A percentile compares a stretch with the other conserved stretches of the same genome.
Evolutionary conservation across 2,888 invertebrate species (phyloP).

Genomic region (Drosophila nigritarsus): DNA sequence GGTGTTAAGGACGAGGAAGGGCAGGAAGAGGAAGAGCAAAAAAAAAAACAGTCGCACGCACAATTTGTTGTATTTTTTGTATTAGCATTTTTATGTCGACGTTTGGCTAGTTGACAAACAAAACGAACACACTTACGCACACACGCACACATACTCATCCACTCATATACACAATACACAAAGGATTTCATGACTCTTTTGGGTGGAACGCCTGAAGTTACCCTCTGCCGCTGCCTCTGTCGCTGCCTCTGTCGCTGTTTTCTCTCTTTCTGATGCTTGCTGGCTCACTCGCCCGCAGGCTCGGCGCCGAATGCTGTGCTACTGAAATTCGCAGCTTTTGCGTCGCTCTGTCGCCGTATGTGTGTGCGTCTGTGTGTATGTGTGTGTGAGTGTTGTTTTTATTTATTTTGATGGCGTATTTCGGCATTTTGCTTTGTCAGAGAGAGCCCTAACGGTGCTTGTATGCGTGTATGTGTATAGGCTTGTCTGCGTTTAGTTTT

Average conservation of each 20-base stretch:
- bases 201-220: constrained; percentile 71
- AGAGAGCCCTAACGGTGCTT: constrained; percentile 28
- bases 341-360: constrained; percentile 38
- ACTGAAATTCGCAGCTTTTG: constrained; percentile 64
- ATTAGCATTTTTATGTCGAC: constrained; percentile 75
- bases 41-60: constrained; percentile 30
- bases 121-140: constrained; percentile 40
- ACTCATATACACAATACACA: constrained; percentile 59
- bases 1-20: constrained; percentile 36
- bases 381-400: constrained; percentile 61
- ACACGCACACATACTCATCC: constrained; percentile 19
- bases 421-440: constrained; percentile 74
- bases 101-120: constrained; percentile 75
- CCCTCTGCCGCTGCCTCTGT: constrained; percentile 49
- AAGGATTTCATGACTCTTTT: constrained; percentile 71
- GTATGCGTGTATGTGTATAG: constrained; percentile 19
- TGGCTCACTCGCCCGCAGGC: constrained; percentile 20
- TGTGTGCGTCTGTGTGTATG: constrained; percentile 18
- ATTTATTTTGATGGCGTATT: constrained; percentile 79
- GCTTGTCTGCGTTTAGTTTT: constrained; percentile 57
- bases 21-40: background rate
- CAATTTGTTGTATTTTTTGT: constrained; percentile 75
- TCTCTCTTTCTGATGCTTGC: constrained; percentile 29
- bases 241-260: constrained; percentile 8
- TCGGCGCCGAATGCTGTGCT: constrained; percentile 76